Evolutionary conservation across 2,113 vertebrate genomes (phyloP), one percentile per base, ranked within the genome.

Genomic region (Piprites chloris): DNA sequence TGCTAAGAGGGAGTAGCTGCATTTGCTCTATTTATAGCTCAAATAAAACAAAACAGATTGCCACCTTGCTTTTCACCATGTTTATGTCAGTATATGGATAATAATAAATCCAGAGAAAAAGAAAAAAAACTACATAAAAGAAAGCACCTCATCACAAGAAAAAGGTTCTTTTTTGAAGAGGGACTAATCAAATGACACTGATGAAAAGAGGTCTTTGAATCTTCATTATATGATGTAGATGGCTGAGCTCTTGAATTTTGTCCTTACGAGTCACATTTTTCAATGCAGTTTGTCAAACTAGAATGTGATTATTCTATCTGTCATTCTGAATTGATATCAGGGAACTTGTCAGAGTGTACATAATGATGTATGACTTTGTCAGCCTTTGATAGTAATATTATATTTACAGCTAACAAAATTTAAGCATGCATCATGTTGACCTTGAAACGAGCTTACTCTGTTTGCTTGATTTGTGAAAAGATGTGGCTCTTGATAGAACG

Each of bases 291-390:
- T 94, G 74, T 96, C 49, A 92, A 63, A 94, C 28, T 44, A 87
- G 65, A 92, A 91, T 94, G 59, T 95, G 80, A 96, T 94, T 96
- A 77, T 93, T 96, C 56, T 97, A 6, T 87, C 87, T 96, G 37
- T 95, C 93, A 72, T 94, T 96, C 41, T 88, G 93, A 85, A 95
- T 94, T 95, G 79, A 85, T 91, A 87, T 72, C 68, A 44, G 81
- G 61, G 17, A 82, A 32, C 83, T 79, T 96, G 68, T 90, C 62
- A 72, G 49, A 75, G 35, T 77, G 24, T 95, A 90, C 52, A 46
- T 87, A 85, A 84, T 95, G 77, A 94, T 95, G 5, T 92, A 96
- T 92, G 92, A 87, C 87, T 78, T 93, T 50, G 55, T 83, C 32
- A n/a, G 82, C 72, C 95, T 58, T 92, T 93, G 56, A 82, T 87